phyloP scores from a whole-genome alignment of 2,888 invertebrate species.

The Ornithoptera alexandrae region DNA sequence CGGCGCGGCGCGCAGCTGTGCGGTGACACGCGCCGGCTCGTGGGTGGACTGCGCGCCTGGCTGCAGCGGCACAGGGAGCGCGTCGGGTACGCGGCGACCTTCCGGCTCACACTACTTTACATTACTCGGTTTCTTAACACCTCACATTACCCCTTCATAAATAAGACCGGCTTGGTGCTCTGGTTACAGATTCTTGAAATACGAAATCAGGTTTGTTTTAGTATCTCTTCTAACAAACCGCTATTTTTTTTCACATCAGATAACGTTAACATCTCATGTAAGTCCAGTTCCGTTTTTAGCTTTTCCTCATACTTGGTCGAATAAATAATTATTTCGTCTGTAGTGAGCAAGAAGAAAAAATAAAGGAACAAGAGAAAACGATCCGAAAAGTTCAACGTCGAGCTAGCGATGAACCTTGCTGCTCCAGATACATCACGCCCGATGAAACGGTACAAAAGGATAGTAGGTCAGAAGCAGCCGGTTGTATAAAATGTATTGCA shows the following conservation, averaged over 20 bases:
- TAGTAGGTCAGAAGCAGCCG: conserved; percentile 33
- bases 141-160: too few species aligned
- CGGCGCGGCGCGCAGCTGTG: conserved; percentile 58
- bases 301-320: too few species aligned
- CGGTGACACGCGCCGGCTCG: conserved; percentile 51
- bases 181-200: too few species aligned
- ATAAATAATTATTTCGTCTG: conserved; percentile 18
- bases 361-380: conserved; percentile 50
- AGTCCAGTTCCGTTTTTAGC: too few species aligned
- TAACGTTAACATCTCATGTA: too few species aligned
- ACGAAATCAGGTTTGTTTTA: too few species aligned
- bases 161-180: too few species aligned
- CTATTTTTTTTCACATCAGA: too few species aligned
- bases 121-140: too few species aligned
- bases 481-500: conserved; percentile 34
- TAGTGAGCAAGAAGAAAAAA: conserved; percentile 54
- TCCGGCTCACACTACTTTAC: too few species aligned
- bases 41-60: conserved; percentile 47
- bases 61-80: conserved; percentile 31
- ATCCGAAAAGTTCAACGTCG: conserved; percentile 42
- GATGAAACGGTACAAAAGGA: conserved; percentile 37
- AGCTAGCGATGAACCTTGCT: conserved; percentile 33
- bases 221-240: too few species aligned
- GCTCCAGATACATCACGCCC: conserved; percentile 33
- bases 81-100: neutral